These are phyloP conservation scores for Tetranychus cinnabarinus DNA, from an alignment of 1,140 invertebrate genomes.

Conservation along the genomic window DNA sequence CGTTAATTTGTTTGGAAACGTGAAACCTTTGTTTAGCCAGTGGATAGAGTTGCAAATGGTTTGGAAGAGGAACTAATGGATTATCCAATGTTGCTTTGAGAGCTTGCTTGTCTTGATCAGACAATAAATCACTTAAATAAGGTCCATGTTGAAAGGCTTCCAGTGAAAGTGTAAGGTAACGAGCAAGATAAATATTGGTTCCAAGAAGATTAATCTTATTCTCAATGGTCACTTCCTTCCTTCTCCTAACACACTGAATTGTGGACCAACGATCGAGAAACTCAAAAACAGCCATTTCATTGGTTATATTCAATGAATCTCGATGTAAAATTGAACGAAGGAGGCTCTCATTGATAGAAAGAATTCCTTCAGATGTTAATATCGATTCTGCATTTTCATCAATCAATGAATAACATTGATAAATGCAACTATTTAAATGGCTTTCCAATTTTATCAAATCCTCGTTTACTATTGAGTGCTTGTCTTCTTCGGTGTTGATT, in stretches of 20 bases:
- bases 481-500: no score
- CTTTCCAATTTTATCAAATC: constrained; percentile 8
- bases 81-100: background rate
- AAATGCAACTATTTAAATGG: constrained; percentile 2
- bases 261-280: constrained; percentile 32
- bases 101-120: constrained; percentile 17
- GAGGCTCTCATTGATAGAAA: constrained; percentile 21
- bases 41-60: background rate
- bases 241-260: constrained; percentile 34
- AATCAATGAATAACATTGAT: constrained; percentile 32
- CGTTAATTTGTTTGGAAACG: background rate
- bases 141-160: constrained; percentile 31
- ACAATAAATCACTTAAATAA: constrained; percentile 20
- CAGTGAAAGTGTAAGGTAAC: constrained; percentile 35
- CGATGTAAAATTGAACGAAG: constrained; percentile 32
- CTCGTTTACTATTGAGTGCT: no score
- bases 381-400: constrained; percentile 30
- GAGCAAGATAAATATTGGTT: constrained; percentile 35
- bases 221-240: constrained; percentile 30
- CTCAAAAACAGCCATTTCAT: constrained; percentile 13
- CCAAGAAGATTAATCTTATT: constrained; percentile 33
- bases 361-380: background rate
- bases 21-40: background rate
- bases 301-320: constrained; percentile 19
- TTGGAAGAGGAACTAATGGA: background rate